Base-by-base conservation (phyloP, 1,140 invertebrate species). In the Ridgeia piscesae region DNA sequence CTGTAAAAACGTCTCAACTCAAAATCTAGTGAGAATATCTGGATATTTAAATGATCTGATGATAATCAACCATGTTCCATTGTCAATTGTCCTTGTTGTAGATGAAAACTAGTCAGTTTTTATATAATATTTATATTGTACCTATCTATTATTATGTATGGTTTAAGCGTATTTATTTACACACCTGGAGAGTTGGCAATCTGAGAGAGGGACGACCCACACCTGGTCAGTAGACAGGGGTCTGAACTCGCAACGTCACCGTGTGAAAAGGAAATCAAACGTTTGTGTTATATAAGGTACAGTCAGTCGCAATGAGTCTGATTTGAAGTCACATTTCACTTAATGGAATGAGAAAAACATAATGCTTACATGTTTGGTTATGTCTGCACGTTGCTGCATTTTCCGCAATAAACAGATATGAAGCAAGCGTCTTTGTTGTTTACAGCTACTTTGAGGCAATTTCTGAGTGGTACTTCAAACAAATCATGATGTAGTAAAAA, bases 121-220 rank as follows among this genome's bases (percentile, higher is more conserved):
- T 77, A 77, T 77, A 77, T 77, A 77, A 77, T 77, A 77, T 77
- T 77, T 77, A 77, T 77, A 77, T 77, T 77, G 58, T 77, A 77
- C 58, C 58, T 77, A 77, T 77, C 58, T 77, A 77, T 77, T 77
- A 77, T 31, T 77, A 77, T 77, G 58, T 77, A 77, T 77, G 58
- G 58, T 77, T 77, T 77, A 77, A 77, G 58, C 58, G 17, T 77
- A 77, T 77, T 77, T 77, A 77, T 77, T 77, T 77, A 77, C 58
- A 77, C 58, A 77, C 58, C 58, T 77, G 58, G 27, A 77, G 58
- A 77, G 58, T 77, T 31, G 27, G 27, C 58, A 0, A 77, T 77
- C 58, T 77, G 58, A 77, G 58, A 77, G 27, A 77, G 58, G 2
- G 17, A 21, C 27, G 58, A 77, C 27, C 58, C 4, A 21, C 14